phyloP scores from a whole-genome alignment of 2,797 vertebrate species.

The Danio aesculapii region DNA sequence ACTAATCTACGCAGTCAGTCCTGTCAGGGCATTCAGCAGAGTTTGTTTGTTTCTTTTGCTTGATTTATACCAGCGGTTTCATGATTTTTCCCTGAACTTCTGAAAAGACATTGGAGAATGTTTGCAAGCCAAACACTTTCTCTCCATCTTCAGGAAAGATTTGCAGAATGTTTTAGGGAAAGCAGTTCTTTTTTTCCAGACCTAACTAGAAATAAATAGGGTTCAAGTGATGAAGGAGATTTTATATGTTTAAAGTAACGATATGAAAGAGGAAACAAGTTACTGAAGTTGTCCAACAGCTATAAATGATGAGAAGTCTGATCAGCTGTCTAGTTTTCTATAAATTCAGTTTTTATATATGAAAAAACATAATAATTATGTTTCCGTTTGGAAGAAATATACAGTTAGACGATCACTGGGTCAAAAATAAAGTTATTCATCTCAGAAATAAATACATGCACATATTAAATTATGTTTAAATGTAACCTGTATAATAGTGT shows the following conservation, averaged over 20 bases:
- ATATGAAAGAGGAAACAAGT: background rate
- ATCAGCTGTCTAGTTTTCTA: background rate
- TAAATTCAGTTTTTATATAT: background rate
- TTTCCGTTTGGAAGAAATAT: background rate
- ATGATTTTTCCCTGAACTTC: slow-evolving; percentile 9
- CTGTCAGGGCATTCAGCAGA: slow-evolving; percentile 11
- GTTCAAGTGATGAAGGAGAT: slow-evolving; percentile 26
- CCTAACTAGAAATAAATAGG: slow-evolving; percentile 52
- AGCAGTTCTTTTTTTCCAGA: slow-evolving; percentile 32
- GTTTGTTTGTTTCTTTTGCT: slow-evolving; percentile 10
- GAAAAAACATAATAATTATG: background rate
- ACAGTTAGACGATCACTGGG: background rate
- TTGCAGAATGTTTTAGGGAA: slow-evolving; percentile 46
- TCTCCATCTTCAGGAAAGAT: slow-evolving; percentile 21
- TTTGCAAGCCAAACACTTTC: slow-evolving; percentile 1
- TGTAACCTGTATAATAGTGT: background rate
- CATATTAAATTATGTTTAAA: background rate
- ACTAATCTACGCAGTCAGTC: slow-evolving; percentile 8
- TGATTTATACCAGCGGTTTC: background rate
- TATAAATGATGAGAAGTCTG: background rate
- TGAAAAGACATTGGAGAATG: background rate
- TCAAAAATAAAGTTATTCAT: background rate
- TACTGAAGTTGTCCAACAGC: slow-evolving; percentile 11
- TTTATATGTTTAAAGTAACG: slow-evolving; percentile 25
- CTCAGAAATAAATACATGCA: slow-evolving; percentile 10